Evolutionary conservation across 2,888 invertebrate genomes (phyloP).

Genomic region (Drosophila borborema): DNA sequence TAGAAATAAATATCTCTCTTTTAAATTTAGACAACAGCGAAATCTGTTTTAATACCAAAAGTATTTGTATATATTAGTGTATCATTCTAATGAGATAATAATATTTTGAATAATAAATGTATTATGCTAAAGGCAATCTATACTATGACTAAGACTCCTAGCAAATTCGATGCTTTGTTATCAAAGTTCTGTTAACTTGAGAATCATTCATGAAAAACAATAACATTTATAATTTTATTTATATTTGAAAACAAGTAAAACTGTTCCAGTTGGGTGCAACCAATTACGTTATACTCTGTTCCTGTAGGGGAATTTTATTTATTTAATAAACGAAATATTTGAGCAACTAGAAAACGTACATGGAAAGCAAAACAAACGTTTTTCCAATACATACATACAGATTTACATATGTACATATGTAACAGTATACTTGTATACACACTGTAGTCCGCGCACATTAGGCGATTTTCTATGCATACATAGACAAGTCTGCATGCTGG

Average conservation of each 20-base stretch:
- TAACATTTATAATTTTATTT: background rate
- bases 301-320: no score
- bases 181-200: background rate
- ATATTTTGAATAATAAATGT: slow-evolving; percentile 36
- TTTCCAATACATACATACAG: no score
- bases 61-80: background rate
- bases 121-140: slow-evolving; percentile 40
- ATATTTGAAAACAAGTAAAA: background rate
- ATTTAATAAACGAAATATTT: no score
- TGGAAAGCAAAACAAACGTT: no score
- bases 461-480: no score
- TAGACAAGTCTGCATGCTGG: no score
- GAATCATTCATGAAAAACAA: background rate
- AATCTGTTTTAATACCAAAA: background rate
- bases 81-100: background rate
- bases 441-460: no score
- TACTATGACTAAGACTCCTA: slow-evolving; percentile 12
- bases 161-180: background rate
- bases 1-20: slow-evolving; percentile 35
- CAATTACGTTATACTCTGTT: no score
- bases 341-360: no score
- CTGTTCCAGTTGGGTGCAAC: no score
- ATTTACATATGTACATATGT: no score
- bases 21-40: slow-evolving; percentile 50
- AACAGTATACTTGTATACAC: no score